Base-by-base conservation (phyloP, 2,888 invertebrate genomes). In the Criorhina ranunculi region DNA sequence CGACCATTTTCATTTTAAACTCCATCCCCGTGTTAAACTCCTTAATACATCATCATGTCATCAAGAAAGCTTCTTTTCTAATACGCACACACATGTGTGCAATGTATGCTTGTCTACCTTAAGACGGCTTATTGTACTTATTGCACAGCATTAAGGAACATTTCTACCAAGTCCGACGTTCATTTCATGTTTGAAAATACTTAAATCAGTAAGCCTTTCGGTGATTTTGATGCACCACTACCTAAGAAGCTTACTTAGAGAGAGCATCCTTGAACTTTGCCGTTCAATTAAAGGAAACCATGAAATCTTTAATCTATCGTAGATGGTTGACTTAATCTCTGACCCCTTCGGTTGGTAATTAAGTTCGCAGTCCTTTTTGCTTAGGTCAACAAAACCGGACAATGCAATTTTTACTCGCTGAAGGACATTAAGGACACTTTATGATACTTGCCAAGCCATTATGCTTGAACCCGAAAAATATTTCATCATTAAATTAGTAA, bases 401-500 rank as follows among this genome's bases (percentile, higher is more conserved):
- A 57, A 57, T 37, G 55, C 35, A 57, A 19, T 15, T 33, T 17
- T 46, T 15, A 40, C 59, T 24, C 24, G n/a, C 29, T 29, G n/a
- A 24, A 24, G 60, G 64, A 49, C 49, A 49, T 49, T 64, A 64
- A 37, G 49, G 49, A n/a, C 35, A 49, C 49, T 49, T 64, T 64
- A 64, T 49, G 24, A 17, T 33, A 46, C 60, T 60, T 42, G 46
- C 33, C 33, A 33, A n/a, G 17, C n/a, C 33, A 46, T 64, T 49
- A 64, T 64, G n/a, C 11, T 24, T 55, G 67, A n/a, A 67, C 42
- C 53, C 31, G 31, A 53, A 42, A 57, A 70, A 42, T 44, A 44
- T 46, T 35, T 64, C 24, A n/a, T 75, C 64, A 55, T 64, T 64
- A 75, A 75, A 44, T 64, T 57, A 35, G 64, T 35, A 42, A 53